phyloP scores from a whole-genome alignment of 2,113 vertebrate genomes.

The Hystrix cristata region DNA sequence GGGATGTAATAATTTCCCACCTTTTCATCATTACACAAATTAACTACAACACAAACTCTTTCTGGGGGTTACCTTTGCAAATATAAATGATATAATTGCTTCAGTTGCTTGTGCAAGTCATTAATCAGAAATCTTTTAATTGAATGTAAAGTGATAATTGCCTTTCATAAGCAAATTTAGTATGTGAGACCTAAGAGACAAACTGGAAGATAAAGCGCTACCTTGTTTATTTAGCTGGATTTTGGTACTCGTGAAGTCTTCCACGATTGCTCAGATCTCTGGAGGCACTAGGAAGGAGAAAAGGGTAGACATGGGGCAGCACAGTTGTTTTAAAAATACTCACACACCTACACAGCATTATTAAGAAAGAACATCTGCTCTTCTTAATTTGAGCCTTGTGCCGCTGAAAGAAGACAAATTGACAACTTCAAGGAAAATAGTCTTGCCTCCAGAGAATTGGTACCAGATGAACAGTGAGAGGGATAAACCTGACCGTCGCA shows the following conservation, averaged over 20 bases:
- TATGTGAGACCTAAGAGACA: background rate
- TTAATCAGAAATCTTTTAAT: conserved; percentile 65
- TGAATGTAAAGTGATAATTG: conserved; percentile 71
- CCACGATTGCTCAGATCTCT: background rate
- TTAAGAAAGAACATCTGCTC: conserved; percentile 23
- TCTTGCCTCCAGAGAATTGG: background rate
- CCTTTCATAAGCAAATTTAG: conserved; percentile 60
- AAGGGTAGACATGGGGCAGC: background rate
- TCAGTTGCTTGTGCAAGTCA: conserved; percentile 16
- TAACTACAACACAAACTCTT: conserved; percentile 53
- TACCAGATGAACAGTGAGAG: background rate
- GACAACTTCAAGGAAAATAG: background rate
- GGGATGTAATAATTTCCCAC: conserved; percentile 69
- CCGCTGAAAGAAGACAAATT: conserved; percentile 44
- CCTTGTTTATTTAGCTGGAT: background rate
- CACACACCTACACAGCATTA: background rate
- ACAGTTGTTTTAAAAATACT: background rate
- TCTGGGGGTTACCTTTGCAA: conserved; percentile 65
- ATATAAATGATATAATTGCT: conserved; percentile 53
- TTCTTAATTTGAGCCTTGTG: background rate
- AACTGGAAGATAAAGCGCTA: background rate
- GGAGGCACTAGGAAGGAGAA: background rate
- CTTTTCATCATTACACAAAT: conserved; percentile 74
- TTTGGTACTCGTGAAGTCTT: background rate
- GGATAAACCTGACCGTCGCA: background rate